These are phyloP conservation scores for Hypomesus transpacificus DNA, from an alignment of 2,113 vertebrate species.

Conservation along the genomic window DNA sequence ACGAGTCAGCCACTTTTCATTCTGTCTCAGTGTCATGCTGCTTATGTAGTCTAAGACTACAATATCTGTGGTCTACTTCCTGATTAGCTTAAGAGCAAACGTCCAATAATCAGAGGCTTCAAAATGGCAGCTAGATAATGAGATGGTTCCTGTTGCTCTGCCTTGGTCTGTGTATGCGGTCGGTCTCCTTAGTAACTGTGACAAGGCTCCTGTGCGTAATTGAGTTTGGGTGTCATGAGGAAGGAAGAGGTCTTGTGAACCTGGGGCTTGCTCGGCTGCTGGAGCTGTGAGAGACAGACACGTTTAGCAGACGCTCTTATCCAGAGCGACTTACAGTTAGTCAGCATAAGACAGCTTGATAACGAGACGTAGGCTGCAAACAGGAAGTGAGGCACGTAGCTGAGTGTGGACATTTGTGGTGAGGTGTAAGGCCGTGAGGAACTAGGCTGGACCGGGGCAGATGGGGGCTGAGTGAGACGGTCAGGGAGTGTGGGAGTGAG, in stretches of 20 bases:
- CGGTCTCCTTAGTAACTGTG: slow-evolving; percentile 26
- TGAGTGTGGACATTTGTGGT: too few species aligned
- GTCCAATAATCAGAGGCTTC: neutral
- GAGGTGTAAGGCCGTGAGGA: too few species aligned
- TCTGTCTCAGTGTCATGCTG: neutral
- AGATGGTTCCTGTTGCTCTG: neutral
- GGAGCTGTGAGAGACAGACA: too few species aligned
- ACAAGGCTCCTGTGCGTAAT: slow-evolving; percentile 35
- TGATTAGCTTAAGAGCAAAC: neutral
- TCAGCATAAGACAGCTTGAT: too few species aligned
- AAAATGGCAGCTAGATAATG: neutral
- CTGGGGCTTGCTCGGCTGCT: neutral
- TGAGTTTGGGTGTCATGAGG: slow-evolving; percentile 54
- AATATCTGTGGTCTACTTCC: neutral
- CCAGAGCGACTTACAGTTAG: too few species aligned
- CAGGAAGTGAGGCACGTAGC: too few species aligned
- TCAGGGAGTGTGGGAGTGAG: slow-evolving; percentile 12
- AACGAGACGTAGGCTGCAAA: too few species aligned
- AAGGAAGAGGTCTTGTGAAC: slow-evolving; percentile 48
- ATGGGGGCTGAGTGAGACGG: neutral
- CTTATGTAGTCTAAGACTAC: neutral
- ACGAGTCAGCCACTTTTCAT: too few species aligned
- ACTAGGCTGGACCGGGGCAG: too few species aligned
- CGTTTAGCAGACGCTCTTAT: too few species aligned
- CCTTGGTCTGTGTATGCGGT: slow-evolving; percentile 10